Base-by-base conservation (phyloP, 1,140 invertebrate genomes). In the Cyrtorhinus lividipennis region DNA sequence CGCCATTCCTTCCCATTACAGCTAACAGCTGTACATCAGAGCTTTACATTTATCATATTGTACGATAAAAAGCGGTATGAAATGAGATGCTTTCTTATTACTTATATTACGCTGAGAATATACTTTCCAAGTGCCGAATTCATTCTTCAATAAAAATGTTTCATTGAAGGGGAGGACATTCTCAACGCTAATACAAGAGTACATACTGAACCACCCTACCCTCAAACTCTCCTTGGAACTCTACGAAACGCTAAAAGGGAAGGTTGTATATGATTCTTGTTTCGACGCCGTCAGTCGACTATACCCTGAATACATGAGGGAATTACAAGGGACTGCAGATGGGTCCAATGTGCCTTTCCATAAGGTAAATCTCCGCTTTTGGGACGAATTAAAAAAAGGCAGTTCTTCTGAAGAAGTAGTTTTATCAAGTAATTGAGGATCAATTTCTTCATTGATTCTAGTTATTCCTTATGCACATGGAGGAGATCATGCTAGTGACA, bases 121-220 rank as follows among this genome's bases (percentile, higher is more conserved):
- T n/a, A n/a, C n/a, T n/a, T n/a, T n/a, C n/a, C n/a, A n/a, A n/a
- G n/a, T n/a, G n/a, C n/a, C n/a, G n/a, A n/a, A n/a, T n/a, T n/a
- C n/a, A n/a, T n/a, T n/a, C n/a, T n/a, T n/a, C n/a, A n/a, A n/a
- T n/a, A n/a, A n/a, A n/a, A n/a, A n/a, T n/a, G n/a, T n/a, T n/a
- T n/a, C n/a, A n/a, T n/a, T n/a, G n/a, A n/a, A 53, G 48, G 48
- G 48, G 12, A 53, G 48, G 20, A 53, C 48, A 53, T 53, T 53
- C 18, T 53, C 48, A 8, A 15, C 8, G 5, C 18, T 53, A 12
- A 53, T 53, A 5, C 48, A 20, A 20, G 12, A 53, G 5, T 53
- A 53, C 48, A 20, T 53, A 5, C 5, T 5, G 5, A 15, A 20
- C 20, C 8, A 53, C 20, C 8, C 10, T 13, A 20, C 10, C 18